Conservation (phyloP, 2,113 vertebrate species). For the Gallinago undulata region DNA sequence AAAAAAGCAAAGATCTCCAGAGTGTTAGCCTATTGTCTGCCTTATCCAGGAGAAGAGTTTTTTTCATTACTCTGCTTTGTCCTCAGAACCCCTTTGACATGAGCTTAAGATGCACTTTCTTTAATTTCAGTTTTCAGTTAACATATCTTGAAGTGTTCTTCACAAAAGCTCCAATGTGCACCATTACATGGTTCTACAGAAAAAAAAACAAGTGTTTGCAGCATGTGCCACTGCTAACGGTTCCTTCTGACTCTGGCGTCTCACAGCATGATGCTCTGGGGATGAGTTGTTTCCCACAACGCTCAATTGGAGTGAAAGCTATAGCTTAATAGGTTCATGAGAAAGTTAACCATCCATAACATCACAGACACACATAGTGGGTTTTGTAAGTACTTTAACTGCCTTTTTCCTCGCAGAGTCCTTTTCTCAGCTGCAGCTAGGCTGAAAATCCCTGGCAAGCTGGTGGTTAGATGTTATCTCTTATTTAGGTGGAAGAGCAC, state of each 20-base stretch:
- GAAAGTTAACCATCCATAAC: not conserved
- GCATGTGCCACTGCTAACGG: not conserved
- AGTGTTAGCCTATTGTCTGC: not conserved
- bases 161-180: not conserved
- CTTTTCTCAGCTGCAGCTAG: not conserved
- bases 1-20: not conserved
- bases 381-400: not conserved
- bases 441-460: not conserved
- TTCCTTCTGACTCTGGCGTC: not conserved
- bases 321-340: not conserved
- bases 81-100: not conserved
- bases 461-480: not conserved
- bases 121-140: not conserved
- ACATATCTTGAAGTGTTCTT: not conserved
- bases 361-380: not conserved
- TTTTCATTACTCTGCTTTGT: not conserved
- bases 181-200: not conserved
- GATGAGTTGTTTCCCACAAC: not conserved
- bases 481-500: not conserved
- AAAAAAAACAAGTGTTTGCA: not conserved
- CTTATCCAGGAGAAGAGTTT: not conserved
- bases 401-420: not conserved
- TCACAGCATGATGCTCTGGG: not conserved
- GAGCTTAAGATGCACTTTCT: not conserved
- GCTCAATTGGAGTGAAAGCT: not conserved